Evolutionary conservation across 2,797 vertebrate genomes (phyloP).

Genomic region (Acestrorhynchus altus): DNA sequence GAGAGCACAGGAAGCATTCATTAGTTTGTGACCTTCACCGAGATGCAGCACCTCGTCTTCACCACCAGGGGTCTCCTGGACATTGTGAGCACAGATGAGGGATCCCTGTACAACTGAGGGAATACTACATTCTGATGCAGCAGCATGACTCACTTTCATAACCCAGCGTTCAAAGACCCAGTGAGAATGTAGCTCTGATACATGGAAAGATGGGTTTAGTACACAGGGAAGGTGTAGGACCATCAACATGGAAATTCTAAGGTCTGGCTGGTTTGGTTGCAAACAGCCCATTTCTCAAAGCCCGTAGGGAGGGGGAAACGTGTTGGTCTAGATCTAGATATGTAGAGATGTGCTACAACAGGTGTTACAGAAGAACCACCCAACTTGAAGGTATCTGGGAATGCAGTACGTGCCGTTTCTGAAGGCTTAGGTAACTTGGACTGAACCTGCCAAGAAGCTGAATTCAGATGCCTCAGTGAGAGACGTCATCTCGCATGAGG

Average conservation of each 20-base stretch:
- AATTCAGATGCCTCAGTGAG: background rate
- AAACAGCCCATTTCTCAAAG: background rate
- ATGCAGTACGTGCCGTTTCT: background rate
- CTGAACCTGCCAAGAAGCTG: background rate
- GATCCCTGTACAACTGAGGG: constrained; percentile 27
- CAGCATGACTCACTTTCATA: constrained; percentile 13
- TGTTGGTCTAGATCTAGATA: constrained; percentile 31
- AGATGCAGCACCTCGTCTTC: constrained; percentile 50
- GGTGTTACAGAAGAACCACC: background rate
- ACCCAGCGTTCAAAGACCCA: background rate
- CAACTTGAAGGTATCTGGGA: background rate
- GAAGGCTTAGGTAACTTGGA: background rate
- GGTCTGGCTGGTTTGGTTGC: too few relatives aligned
- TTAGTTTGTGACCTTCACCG: constrained; percentile 13
- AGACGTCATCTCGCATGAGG: background rate
- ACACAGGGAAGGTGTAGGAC: too few relatives aligned
- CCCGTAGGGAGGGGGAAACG: background rate
- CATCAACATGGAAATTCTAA: too few relatives aligned
- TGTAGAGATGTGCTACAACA: too few relatives aligned
- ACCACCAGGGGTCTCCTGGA: constrained; percentile 70
- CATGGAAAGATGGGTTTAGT: too few relatives aligned
- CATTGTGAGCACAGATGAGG: constrained; percentile 55
- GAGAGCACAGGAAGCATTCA: background rate
- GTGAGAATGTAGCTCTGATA: background rate
- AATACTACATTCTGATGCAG: constrained; percentile 51